These are phyloP conservation scores for Lagopus leucura DNA, from an alignment of 2,113 vertebrate species.

Conservation along the genomic window DNA sequence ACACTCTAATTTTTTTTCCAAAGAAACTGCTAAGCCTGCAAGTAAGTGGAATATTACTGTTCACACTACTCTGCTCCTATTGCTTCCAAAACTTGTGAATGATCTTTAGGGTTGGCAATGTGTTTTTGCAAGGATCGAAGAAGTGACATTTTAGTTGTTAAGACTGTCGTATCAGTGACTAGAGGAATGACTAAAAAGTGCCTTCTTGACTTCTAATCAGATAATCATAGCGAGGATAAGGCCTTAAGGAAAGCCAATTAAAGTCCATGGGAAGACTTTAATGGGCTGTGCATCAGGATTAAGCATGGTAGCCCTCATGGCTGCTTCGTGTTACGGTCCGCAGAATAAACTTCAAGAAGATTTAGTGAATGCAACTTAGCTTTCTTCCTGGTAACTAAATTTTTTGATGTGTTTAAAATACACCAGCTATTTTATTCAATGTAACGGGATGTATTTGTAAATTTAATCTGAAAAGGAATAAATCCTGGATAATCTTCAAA, in stretches of 20 bases:
- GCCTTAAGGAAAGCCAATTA: background rate
- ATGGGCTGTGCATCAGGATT: background rate
- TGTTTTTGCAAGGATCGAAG: background rate
- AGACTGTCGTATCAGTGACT: background rate
- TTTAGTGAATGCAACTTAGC: background rate
- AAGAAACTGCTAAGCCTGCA: background rate
- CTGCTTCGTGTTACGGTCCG: background rate
- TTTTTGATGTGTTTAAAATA: slow-evolving; percentile 59
- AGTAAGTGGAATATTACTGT: background rate
- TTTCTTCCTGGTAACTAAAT: slow-evolving; percentile 36
- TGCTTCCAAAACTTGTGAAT: background rate
- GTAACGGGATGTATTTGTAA: slow-evolving; percentile 42
- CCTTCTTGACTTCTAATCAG: background rate
- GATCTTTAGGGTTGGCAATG: background rate
- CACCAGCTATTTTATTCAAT: slow-evolving; percentile 23
- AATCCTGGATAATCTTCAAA: slow-evolving; percentile 45
- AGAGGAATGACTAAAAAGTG: background rate
- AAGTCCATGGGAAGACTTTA: background rate
- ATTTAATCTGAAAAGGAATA: slow-evolving; percentile 49
- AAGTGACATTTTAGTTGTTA: background rate
- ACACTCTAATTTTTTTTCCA: background rate
- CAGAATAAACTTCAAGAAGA: background rate
- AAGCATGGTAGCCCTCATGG: background rate
- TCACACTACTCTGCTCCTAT: background rate
- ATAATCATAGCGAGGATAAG: background rate